Percentiles rank a stretch among this genome's conserved stretches.
Conservation (phyloP, 1,140 invertebrate genomes). For the Halesus radiatus region DNA sequence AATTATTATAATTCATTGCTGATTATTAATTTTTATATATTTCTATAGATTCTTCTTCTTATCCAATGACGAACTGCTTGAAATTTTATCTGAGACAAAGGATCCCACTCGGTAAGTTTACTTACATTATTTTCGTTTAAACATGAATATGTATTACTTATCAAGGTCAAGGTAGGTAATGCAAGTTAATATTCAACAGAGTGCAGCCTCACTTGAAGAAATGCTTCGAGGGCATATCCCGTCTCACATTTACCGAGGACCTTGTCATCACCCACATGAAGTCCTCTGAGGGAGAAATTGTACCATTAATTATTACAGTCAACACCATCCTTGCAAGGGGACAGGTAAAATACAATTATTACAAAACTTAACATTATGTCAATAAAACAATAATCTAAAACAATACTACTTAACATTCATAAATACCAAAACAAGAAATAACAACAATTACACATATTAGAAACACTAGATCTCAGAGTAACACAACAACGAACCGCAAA, state of each 20-base stretch:
- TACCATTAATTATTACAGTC: slow-evolving; percentile 84
- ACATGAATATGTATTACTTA: too few relatives aligned
- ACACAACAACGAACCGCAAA: too few relatives aligned
- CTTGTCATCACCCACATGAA: slow-evolving; percentile 92
- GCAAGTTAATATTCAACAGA: slow-evolving; percentile 63
- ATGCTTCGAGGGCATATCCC: slow-evolving; percentile 94
- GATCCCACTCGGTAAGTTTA: slow-evolving; percentile 86
- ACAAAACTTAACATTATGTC: too few relatives aligned
- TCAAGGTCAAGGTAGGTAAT: neutral
- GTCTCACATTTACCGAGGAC: slow-evolving; percentile 86
- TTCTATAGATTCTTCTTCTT: slow-evolving; percentile 91
- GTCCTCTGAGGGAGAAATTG: slow-evolving; percentile 90
- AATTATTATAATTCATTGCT: too few relatives aligned
- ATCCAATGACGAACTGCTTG: slow-evolving; percentile 95
- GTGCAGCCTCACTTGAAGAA: slow-evolving; percentile 99
- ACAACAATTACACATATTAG: too few relatives aligned
- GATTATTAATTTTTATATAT: too few relatives aligned
- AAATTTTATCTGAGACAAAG: slow-evolving; percentile 97
- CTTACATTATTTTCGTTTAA: neutral
- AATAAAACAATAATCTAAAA: too few relatives aligned
- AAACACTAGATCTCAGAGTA: too few relatives aligned
- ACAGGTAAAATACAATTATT: slow-evolving; percentile 71
- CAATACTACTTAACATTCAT: too few relatives aligned
- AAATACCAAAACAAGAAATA: too few relatives aligned
- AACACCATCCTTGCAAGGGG: slow-evolving; percentile 91